Base-by-base conservation (phyloP, 2,797 vertebrate species). In the Uromys caudimaculatus region DNA sequence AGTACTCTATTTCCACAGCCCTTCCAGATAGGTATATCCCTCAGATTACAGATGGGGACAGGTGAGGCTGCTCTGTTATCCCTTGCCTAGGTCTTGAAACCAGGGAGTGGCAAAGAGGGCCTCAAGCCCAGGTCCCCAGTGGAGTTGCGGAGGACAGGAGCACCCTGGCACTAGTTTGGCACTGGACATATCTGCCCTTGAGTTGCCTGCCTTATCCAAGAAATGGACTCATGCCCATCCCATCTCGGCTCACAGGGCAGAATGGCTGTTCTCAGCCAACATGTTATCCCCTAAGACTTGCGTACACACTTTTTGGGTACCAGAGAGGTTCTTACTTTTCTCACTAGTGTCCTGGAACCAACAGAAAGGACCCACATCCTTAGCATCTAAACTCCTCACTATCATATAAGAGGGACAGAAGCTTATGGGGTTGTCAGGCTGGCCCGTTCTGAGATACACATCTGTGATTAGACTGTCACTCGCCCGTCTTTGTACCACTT, bases 171-270 rank as follows among this genome's bases (percentile, higher is more conserved):
- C 67, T 47, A 38, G 14, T 38, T 14, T 4, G 52, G 0, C 85
- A 90, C 96, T 95, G 60, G 47, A 90, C 38, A 47, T 60, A 85
- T 10, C 87, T 32, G 4, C 23, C 67, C 93, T 60, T 81, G 44
- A 89, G 78, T 4, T 96, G 96, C 90, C n/a, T 89, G 60, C 32
- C 76, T 88, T 23, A 62, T 58, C 64, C 38, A 75, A 50, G 38
- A 69, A 94, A 84, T 3, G 4, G 29, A 84, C 41, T 47, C 60
- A 47, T 35, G 29, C 29, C 60, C 44, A n/a, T n/a, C 13, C 29
- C 29, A 35, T 73, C 56, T 23, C 17, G 11, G 38, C 64, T 13
- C n/a, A 52, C 76, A 90, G 81, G 73, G 79, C 11, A 60, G 50
- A 90, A 86, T 0, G 62, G 58, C 2, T 38, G 77, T 60, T 67